phyloP scores from a whole-genome alignment of 2,113 vertebrate species.

The Phaethornis superciliosus region DNA sequence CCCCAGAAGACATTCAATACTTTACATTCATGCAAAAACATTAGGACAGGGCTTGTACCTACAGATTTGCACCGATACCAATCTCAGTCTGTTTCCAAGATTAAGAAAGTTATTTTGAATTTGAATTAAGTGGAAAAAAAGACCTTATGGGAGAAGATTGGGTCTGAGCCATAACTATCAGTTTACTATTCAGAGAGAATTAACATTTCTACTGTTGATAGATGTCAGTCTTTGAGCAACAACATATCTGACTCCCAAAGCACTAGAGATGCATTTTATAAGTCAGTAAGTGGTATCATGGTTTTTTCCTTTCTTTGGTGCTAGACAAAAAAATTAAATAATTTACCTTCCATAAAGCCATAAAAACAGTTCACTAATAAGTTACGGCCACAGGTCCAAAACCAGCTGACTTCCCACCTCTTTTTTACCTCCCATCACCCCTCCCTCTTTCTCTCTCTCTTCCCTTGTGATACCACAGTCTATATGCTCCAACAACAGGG shows the following conservation, averaged over 20 bases:
- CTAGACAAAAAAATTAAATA: background rate
- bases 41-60: background rate
- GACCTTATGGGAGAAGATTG: background rate
- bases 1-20: conserved; percentile 12
- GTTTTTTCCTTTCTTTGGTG: background rate
- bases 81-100: conserved; percentile 1
- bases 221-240: background rate
- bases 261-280: background rate
- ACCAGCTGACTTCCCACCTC: background rate
- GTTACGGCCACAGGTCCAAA: background rate
- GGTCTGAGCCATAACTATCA: background rate
- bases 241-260: background rate
- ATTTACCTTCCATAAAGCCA: background rate
- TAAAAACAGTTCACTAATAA: background rate
- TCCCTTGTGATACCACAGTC: background rate
- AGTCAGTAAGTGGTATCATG: background rate
- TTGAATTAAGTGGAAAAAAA: background rate
- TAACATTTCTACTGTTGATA: background rate
- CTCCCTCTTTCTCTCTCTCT: background rate
- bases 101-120: conserved; percentile 37
- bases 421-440: background rate
- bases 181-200: conserved; percentile 1
- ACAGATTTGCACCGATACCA: background rate
- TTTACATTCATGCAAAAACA: conserved; percentile 3
- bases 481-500: too few relatives aligned